Conservation (phyloP, 2,888 invertebrate genomes). For the Mimachlamys varia region DNA sequence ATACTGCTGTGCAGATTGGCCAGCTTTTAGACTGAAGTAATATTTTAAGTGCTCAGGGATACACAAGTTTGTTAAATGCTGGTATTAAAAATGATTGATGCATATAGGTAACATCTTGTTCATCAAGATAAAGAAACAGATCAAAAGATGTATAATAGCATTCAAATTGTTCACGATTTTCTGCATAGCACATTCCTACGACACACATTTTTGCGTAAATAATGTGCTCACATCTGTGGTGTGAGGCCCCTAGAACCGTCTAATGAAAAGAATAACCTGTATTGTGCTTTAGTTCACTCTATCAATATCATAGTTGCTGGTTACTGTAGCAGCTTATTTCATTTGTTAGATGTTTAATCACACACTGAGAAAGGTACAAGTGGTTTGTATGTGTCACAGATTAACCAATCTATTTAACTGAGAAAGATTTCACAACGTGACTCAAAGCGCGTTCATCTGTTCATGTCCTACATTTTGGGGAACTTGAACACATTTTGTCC, state of each 20-base stretch:
- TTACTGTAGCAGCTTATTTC: not conserved
- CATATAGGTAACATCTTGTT: not conserved
- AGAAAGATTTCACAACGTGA: not conserved
- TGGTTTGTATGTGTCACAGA: not conserved
- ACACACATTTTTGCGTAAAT: not conserved
- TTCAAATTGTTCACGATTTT: not conserved
- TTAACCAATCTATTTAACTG: not conserved
- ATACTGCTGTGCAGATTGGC: not conserved
- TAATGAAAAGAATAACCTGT: not conserved
- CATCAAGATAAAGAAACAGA: not conserved
- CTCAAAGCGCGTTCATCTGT: not conserved
- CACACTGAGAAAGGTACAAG: not conserved
- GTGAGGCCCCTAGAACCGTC: not conserved
- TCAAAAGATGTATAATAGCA: not conserved
- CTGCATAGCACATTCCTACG: not conserved
- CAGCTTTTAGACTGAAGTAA: not conserved
- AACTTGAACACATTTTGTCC: too few species aligned
- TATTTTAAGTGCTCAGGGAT: not conserved
- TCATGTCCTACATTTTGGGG: not conserved
- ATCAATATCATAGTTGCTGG: not conserved
- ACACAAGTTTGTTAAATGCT: not conserved
- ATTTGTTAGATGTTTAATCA: not conserved
- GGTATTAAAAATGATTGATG: not conserved
- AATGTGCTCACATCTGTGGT: not conserved
- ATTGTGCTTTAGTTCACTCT: not conserved